Percentiles rank a stretch among this genome's conserved stretches.
These are phyloP conservation scores for Heliconius hewitsoni DNA, from an alignment of 1,140 invertebrate genomes.

Conservation along the genomic window DNA sequence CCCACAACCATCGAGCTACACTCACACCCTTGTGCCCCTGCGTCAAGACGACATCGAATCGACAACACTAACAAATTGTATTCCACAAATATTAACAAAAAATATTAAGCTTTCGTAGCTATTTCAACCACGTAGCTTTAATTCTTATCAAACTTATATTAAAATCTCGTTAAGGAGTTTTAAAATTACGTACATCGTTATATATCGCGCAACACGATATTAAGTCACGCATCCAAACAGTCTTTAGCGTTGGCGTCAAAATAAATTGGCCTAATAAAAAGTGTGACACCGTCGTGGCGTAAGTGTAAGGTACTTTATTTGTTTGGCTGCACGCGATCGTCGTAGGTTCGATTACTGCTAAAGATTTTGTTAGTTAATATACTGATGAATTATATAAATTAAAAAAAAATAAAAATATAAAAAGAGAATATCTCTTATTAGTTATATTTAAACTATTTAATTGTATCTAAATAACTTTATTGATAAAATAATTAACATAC, in stretches of 20 bases:
- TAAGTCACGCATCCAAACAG: background rate
- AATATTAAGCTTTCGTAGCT: background rate
- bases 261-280: constrained; percentile 4
- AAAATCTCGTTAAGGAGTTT: constrained; percentile 7
- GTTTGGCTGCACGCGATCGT: background rate
- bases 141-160: constrained; percentile 10
- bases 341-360: background rate
- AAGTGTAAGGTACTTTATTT: background rate
- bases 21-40: too few relatives aligned
- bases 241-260: background rate
- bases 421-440: too few relatives aligned
- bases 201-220: background rate
- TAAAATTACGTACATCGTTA: constrained; percentile 11
- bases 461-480: too few relatives aligned
- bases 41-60: too few relatives aligned
- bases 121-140: background rate
- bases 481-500: too few relatives aligned
- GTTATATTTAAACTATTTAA: too few relatives aligned
- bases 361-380: background rate
- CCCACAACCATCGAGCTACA: too few relatives aligned
- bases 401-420: too few relatives aligned
- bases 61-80: too few relatives aligned
- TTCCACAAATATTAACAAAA: background rate
- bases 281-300: background rate
- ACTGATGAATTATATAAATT: too few relatives aligned